phyloP scores from a whole-genome alignment of 2,797 vertebrate species.

The Apogon hyalosoma region DNA sequence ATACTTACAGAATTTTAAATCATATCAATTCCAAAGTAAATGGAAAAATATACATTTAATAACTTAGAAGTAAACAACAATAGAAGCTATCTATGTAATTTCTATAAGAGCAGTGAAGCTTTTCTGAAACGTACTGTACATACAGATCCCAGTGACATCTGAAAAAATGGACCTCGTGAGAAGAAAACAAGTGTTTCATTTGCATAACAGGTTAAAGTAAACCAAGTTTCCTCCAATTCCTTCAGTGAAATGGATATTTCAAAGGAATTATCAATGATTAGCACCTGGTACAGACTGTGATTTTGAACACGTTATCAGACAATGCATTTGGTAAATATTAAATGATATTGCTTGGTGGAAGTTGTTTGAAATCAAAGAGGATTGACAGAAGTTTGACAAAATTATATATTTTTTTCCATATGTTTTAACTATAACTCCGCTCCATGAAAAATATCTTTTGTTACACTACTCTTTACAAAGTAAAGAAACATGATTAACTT shows the following conservation, averaged over 20 bases:
- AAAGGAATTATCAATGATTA: slow-evolving; percentile 56
- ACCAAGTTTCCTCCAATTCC: slow-evolving; percentile 49
- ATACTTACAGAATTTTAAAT: slow-evolving; percentile 55
- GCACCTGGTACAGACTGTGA: slow-evolving; percentile 73
- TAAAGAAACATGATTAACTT: background rate
- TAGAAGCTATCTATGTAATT: slow-evolving; percentile 75
- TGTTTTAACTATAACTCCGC: too few species aligned
- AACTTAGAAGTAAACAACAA: slow-evolving; percentile 75
- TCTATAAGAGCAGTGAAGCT: slow-evolving; percentile 64
- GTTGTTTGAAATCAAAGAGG: slow-evolving; percentile 39
- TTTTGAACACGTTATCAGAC: slow-evolving; percentile 40
- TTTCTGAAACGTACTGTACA: slow-evolving; percentile 63
- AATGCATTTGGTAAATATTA: slow-evolving; percentile 45
- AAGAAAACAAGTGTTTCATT: slow-evolving; percentile 58
- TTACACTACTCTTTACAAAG: slow-evolving; percentile 18
- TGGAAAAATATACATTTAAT: slow-evolving; percentile 82
- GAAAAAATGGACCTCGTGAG: slow-evolving; percentile 64
- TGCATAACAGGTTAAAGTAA: slow-evolving; percentile 77
- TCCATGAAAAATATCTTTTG: background rate
- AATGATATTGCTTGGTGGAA: slow-evolving; percentile 66
- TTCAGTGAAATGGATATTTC: slow-evolving; percentile 41
- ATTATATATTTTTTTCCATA: too few species aligned
- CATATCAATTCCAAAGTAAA: slow-evolving; percentile 64
- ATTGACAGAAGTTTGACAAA: background rate
- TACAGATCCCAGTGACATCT: slow-evolving; percentile 63